Conservation (phyloP, 2,888 invertebrate genomes). For the Neuroscelio doddi region DNA sequence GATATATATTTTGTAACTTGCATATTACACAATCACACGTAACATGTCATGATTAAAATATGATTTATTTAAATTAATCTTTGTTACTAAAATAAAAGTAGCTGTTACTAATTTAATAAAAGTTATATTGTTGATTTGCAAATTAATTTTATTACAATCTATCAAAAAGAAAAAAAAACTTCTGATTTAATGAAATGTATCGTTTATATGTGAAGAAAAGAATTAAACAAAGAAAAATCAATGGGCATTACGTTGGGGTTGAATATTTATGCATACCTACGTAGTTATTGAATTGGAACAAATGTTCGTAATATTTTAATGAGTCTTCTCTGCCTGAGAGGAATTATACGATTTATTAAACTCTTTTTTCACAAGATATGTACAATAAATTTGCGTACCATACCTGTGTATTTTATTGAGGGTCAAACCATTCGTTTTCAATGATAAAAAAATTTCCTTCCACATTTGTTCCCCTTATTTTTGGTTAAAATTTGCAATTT, state of each 20-base stretch:
- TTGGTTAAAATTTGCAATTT: constrained; percentile 45
- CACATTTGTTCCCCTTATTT: no score
- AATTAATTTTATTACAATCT: no score
- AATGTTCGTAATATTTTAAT: constrained; percentile 25
- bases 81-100: no score
- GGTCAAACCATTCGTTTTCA: constrained; percentile 40
- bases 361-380: constrained; percentile 39
- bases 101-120: no score
- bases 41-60: neutral
- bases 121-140: no score
- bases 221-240: neutral
- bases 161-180: no score
- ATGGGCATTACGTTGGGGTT: constrained; percentile 41
- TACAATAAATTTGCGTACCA: constrained; percentile 45
- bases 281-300: constrained; percentile 15
- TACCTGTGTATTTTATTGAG: constrained; percentile 46
- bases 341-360: constrained; percentile 30
- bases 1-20: constrained; percentile 28
- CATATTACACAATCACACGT: constrained; percentile 12
- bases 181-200: no score
- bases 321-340: constrained; percentile 23
- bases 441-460: no score
- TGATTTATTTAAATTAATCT: no score
- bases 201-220: no score
- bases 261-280: constrained; percentile 25